Conservation (phyloP, 2,113 vertebrate genomes). For the Gorilla gorilla region DNA sequence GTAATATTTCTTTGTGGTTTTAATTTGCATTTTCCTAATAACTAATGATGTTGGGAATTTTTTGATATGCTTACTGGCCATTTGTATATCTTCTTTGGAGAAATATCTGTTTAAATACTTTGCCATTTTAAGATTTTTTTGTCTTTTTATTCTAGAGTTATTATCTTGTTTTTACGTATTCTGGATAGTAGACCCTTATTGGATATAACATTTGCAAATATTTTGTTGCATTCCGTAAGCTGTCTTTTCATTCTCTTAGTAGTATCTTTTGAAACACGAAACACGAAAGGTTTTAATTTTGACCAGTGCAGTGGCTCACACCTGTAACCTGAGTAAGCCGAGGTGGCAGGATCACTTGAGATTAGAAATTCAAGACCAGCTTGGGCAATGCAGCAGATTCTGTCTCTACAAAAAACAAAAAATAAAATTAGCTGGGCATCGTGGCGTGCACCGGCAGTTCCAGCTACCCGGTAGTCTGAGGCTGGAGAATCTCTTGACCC, state of each 20-base stretch:
- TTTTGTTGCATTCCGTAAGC: neutral
- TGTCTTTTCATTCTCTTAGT: neutral
- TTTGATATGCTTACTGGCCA: neutral
- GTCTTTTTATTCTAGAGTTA: neutral
- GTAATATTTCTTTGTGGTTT: neutral
- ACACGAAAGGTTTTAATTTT: neutral
- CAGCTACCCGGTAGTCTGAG: too few relatives aligned
- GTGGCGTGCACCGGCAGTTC: too few relatives aligned
- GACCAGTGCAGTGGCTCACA: neutral
- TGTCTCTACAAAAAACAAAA: too few relatives aligned
- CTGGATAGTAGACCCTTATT: neutral
- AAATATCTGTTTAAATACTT: neutral
- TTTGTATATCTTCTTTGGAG: neutral
- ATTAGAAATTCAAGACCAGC: too few relatives aligned
- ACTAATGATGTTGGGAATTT: neutral
- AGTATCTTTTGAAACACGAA: neutral
- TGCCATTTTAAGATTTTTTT: neutral
- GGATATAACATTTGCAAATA: neutral
- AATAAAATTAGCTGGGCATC: too few relatives aligned
- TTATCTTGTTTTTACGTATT: neutral
- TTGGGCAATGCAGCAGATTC: too few relatives aligned
- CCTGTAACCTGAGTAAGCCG: too few relatives aligned
- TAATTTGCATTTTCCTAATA: neutral
- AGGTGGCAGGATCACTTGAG: too few relatives aligned
- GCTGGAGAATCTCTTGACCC: too few relatives aligned